These are phyloP conservation scores for Epizoanthus fatuus DNA, from an alignment of 92 coral and sea anemone genomes.

Conservation along the genomic window DNA sequence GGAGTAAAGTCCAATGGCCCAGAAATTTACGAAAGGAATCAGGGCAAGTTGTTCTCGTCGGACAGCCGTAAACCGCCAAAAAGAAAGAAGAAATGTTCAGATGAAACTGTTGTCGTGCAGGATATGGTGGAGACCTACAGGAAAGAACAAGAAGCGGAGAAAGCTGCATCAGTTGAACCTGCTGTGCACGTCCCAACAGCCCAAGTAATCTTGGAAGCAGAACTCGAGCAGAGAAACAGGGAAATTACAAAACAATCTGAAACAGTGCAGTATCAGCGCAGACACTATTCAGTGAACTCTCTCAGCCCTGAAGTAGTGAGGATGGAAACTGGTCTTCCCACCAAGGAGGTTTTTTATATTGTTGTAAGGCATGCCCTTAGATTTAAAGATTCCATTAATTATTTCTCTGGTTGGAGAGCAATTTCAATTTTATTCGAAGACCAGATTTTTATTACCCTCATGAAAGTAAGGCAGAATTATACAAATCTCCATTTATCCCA, in stretches of 20 bases:
- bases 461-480: constrained; percentile 34
- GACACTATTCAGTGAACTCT: constrained; percentile 30
- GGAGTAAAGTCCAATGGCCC: constrained; percentile 45
- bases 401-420: constrained; percentile 39
- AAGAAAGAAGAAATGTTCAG: not conserved
- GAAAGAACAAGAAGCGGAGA: not conserved
- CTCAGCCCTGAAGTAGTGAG: constrained; percentile 35
- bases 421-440: constrained; percentile 35
- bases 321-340: constrained; percentile 73
- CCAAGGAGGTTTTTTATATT: constrained; percentile 47
- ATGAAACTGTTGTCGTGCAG: not conserved
- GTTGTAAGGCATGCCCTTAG: constrained; percentile 41
- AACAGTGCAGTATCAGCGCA: constrained; percentile 8
- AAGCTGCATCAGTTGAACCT: not conserved
- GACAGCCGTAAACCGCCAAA: not conserved
- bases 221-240: constrained; percentile 19
- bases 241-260: constrained; percentile 16
- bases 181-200: not conserved
- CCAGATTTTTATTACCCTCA: constrained; percentile 30
- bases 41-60: constrained; percentile 23
- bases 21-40: constrained; percentile 28
- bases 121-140: not conserved
- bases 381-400: constrained; percentile 43
- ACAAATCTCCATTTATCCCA: constrained; percentile 32
- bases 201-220: constrained; percentile 31